Evolutionary conservation across 2,113 vertebrate genomes (phyloP), one percentile per base, ranked within the genome.

Genomic region (Heterochromis multidens): DNA sequence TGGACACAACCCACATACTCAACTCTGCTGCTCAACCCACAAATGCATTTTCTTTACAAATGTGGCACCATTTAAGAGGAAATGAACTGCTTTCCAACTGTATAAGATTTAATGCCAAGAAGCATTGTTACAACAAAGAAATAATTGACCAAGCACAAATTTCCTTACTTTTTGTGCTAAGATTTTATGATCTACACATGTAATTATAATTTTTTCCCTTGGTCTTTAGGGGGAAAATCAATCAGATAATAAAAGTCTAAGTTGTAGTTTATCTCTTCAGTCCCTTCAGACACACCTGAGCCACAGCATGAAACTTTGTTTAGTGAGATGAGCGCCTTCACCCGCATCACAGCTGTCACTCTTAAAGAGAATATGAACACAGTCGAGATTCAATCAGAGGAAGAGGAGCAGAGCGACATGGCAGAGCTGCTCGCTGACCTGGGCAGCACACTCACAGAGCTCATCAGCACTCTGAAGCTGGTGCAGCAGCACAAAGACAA

Each of bases 301-400:
- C 52, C 83, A 5, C 80, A 79, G 59, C 10, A 65, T 31, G 89
- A 91, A 2, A 10, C 74, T n/a, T 60, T 96, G 60, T 94, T 91
- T 88, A 94, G 94, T 8, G 59, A 88, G 84, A 91, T 2, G 3
- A 95, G 95, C 1, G 95, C 95, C 88, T 96, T 96, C 92, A 94
- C 88, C 21, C 91, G 94, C 35, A 63, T 95, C 0, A 54, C 80
- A 13, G 81, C 87, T 16, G 12, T 87, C 80, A 87, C 84, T 16
- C 86, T 88, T 1, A 93, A 91, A 52, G 88, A 80, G 82, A 62
- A 27, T 57, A 19, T 16, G 13, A 56, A 6, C 1, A 5, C 31
- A 11, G 76, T 4, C 1, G 83, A 90, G 52, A 21, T 40, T 29
- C 56, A 87, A 3, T 31, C 49, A 1, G 85, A 83, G 27, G 89